These are phyloP conservation scores for Sciaenops ocellatus DNA, from an alignment of 2,797 vertebrate species.

Conservation along the genomic window DNA sequence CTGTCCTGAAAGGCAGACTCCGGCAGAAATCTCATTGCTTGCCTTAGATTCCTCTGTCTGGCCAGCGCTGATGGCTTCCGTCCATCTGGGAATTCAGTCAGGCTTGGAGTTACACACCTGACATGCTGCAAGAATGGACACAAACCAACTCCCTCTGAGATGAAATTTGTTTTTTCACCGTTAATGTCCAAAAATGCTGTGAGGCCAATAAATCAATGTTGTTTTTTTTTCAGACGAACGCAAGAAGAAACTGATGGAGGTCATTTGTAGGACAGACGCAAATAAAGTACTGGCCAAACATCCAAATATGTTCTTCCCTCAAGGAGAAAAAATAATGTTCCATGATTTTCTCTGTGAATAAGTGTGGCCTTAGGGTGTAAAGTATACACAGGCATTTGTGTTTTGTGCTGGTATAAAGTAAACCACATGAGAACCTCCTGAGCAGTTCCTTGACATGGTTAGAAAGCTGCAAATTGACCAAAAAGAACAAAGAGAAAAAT, in stretches of 20 bases:
- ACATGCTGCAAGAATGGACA: slow-evolving; percentile 76
- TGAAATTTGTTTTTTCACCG: slow-evolving; percentile 71
- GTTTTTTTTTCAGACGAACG: slow-evolving; percentile 59
- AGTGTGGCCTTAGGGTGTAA: slow-evolving; percentile 63
- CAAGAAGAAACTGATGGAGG: slow-evolving; percentile 67
- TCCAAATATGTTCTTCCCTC: slow-evolving; percentile 68
- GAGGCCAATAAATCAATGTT: slow-evolving; percentile 72
- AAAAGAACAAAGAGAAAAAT: slow-evolving; percentile 47
- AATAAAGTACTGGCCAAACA: slow-evolving; percentile 73
- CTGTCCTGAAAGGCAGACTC: slow-evolving; percentile 62
- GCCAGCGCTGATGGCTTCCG: slow-evolving; percentile 67
- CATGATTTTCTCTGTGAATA: slow-evolving; percentile 69
- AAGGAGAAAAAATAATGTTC: slow-evolving; percentile 64
- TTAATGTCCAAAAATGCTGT: slow-evolving; percentile 70
- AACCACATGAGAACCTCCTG: slow-evolving; percentile 50
- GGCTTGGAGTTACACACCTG: slow-evolving; percentile 77
- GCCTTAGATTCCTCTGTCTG: slow-evolving; percentile 74
- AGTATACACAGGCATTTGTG: slow-evolving; percentile 55
- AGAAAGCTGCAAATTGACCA: slow-evolving; percentile 41
- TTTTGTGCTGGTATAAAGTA: slow-evolving; percentile 51
- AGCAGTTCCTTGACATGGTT: slow-evolving; percentile 41
- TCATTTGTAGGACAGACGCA: slow-evolving; percentile 72
- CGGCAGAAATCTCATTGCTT: slow-evolving; percentile 71
- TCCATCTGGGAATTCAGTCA: slow-evolving; percentile 77
- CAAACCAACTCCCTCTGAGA: slow-evolving; percentile 65